Evolutionary conservation across 2,113 vertebrate species (phyloP).

Genomic region (Alouatta palliata): DNA sequence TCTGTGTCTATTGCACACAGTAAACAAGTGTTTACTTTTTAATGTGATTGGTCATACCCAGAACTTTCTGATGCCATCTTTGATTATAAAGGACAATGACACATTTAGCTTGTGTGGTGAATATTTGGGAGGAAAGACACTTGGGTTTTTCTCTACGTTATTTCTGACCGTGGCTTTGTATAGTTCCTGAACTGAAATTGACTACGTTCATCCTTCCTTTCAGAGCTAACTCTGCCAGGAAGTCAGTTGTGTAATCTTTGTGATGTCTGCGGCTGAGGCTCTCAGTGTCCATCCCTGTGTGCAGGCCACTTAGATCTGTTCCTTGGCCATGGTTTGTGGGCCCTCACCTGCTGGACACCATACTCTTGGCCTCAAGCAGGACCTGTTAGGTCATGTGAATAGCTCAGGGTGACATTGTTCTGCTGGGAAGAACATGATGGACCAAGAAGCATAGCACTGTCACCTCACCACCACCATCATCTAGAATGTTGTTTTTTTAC

Average conservation of each 20-base stretch:
- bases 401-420: neutral
- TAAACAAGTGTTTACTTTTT: neutral
- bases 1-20: neutral
- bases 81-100: neutral
- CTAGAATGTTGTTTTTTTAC: neutral
- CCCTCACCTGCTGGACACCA: neutral
- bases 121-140: neutral
- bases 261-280: neutral
- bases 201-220: neutral
- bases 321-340: neutral
- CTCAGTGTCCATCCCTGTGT: neutral
- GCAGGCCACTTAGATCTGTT: neutral
- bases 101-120: neutral
- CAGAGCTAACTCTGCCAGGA: neutral
- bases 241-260: neutral
- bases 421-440: neutral
- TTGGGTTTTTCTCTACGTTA: neutral
- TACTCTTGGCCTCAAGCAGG: neutral
- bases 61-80: neutral
- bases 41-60: neutral
- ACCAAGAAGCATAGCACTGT: neutral
- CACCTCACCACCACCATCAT: neutral
- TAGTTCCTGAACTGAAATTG: neutral
- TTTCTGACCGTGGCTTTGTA: neutral
- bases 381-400: neutral